Conservation (phyloP, 2,113 vertebrate genomes). For the Limnothrissa miodon region DNA sequence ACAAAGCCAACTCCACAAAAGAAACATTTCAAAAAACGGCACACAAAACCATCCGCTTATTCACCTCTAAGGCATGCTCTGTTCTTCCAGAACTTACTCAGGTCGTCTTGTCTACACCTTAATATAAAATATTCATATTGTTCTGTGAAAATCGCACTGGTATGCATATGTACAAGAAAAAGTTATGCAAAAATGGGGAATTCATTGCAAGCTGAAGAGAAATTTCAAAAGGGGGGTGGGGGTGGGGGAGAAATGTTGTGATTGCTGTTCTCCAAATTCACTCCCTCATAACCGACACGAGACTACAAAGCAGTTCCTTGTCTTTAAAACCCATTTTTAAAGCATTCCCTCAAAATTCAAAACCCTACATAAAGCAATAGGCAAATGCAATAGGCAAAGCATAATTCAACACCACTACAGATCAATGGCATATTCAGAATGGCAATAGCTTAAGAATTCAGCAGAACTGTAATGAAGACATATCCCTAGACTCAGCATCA, state of each 20-base stretch:
- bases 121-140: no score
- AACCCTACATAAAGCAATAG: conserved; percentile 28
- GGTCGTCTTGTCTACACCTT: conserved; percentile 81
- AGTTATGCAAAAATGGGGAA: conserved; percentile 65
- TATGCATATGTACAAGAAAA: conserved; percentile 64
- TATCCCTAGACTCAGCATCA: conserved; percentile 59
- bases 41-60: conserved; percentile 59
- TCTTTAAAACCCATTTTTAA: conserved; percentile 65
- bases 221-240: not conserved
- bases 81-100: conserved; percentile 83
- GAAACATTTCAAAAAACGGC: conserved; percentile 58
- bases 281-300: conserved; percentile 39
- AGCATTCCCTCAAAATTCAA: conserved; percentile 47
- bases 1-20: conserved; percentile 39
- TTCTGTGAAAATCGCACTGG: conserved; percentile 87
- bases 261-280: conserved; percentile 43
- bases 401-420: conserved; percentile 7
- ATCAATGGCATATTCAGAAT: conserved; percentile 20
- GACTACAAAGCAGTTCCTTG: conserved; percentile 57
- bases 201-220: conserved; percentile 46
- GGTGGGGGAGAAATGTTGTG: not conserved
- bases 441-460: conserved; percentile 27
- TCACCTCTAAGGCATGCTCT: conserved; percentile 94
- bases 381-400: conserved; percentile 24
- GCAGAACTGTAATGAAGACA: conserved; percentile 32